phyloP scores from a whole-genome alignment of 2,888 invertebrate genomes.

The Eutolmus rufibarbis region DNA sequence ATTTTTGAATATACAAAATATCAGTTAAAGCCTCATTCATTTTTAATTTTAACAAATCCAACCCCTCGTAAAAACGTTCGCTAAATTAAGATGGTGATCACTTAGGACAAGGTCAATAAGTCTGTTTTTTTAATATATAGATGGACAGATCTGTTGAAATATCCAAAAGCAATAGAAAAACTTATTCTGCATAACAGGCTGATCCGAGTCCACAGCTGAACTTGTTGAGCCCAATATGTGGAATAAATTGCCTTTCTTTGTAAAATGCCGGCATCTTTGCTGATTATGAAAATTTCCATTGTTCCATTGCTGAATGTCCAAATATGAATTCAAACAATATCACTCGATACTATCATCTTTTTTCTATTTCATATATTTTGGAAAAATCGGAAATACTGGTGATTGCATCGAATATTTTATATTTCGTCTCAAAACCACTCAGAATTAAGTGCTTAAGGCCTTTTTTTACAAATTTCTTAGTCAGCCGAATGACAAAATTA shows the following conservation, averaged over 20 bases:
- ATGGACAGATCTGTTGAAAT: not conserved
- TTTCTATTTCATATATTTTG: not conserved
- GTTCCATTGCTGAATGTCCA: not conserved
- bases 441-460: not conserved
- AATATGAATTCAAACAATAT: not conserved
- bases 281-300: slow-evolving; percentile 1
- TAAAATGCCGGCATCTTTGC: not conserved
- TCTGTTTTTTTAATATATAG: not conserved
- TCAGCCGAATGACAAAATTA: not conserved
- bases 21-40: not conserved
- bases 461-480: not conserved
- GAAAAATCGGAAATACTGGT: not conserved
- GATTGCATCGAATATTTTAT: not conserved
- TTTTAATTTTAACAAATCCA: not conserved
- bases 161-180: not conserved
- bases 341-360: not conserved
- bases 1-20: not conserved
- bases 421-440: not conserved
- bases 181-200: slow-evolving; percentile 14
- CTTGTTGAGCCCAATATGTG: slow-evolving; percentile 8
- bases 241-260: not conserved
- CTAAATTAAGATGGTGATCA: slow-evolving; percentile 1
- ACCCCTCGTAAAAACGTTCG: not conserved
- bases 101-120: not conserved
- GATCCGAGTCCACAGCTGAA: not conserved